Base-by-base conservation (phyloP, 2,888 invertebrate species). In the Cheilosia vulpina region DNA sequence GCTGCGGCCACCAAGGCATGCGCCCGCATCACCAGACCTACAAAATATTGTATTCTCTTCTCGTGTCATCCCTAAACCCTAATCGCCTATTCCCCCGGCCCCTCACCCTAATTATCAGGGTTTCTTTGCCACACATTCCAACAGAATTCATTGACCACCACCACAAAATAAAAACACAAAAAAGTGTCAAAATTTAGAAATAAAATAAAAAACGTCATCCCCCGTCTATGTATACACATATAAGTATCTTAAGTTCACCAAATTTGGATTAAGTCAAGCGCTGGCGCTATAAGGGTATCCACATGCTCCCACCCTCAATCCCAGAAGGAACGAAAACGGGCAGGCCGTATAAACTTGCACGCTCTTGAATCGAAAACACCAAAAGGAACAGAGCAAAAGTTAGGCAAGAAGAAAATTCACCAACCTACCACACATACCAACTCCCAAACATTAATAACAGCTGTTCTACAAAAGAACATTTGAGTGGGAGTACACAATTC, bases 371-470 rank as follows among this genome's bases (percentile, higher is more conserved):
- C 19, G 19, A 27, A 38, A 38, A 13, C 38, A 38, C 13, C 3
- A 38, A 38, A 38, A 38, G 38, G 13, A 13, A 13, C 38, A 38
- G 13, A 13, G 38, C 38, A 13, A 21, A 24, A 66, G 47, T n/a
- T 19, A 57, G 34, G 2, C 24, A 27, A 55, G 21, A 58, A 53
- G 50, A 68, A 31, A 50, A 17, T 60, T 50, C 31, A 31, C 38
- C 55, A 57, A 47, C 38, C 47, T 57, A 55, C 27, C 11, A 17
- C 53, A 38, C 38, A 75, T 57, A 58, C 19, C 43, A 41, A 11
- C 34, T 13, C 47, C 19, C 3, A 31, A 41, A 69, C 53, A 69
- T 62, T 62, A 62, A 69, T 62, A 62, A 55, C 77, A 77, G 77
- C 69, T 77, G 77, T 69, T 77, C 34, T 34, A 24, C 52, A 69